A percentile compares a stretch with the other conserved stretches of the same genome.
phyloP scores from a whole-genome alignment of 1,140 invertebrate genomes.

The Psilanteris sp. region DNA sequence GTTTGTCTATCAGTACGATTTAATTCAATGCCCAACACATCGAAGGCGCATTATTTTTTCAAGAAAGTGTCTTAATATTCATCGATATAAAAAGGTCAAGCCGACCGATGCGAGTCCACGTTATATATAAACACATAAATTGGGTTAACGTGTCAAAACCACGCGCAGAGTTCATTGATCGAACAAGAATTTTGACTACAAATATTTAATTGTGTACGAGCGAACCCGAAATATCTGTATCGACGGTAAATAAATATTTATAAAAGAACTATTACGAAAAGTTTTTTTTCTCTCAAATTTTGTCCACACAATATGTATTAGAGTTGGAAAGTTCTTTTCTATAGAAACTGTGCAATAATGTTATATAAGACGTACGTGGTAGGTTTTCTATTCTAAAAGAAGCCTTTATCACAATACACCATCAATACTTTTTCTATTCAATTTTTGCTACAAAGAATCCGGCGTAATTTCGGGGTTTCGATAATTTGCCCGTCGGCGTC shows the following conservation, averaged over 20 bases:
- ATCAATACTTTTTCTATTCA: conserved; percentile 37
- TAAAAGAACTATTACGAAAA: too few species aligned
- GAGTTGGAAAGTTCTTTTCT: too few species aligned
- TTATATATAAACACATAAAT: conserved; percentile 8
- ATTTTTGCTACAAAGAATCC: conserved; percentile 45
- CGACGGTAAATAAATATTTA: too few species aligned
- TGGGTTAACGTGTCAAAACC: conserved; percentile 45
- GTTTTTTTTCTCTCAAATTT: too few species aligned
- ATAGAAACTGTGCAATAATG: background rate
- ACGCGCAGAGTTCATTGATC: conserved; percentile 19
- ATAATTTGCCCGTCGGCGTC: conserved; percentile 53
- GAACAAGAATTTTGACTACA: conserved; percentile 16
- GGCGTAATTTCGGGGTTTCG: conserved; percentile 54
- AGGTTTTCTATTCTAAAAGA: background rate
- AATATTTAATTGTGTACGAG: too few species aligned
- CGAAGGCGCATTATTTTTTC: conserved; percentile 23
- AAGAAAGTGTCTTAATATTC: conserved; percentile 24
- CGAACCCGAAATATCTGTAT: background rate
- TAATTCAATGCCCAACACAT: conserved; percentile 21
- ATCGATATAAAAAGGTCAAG: conserved; percentile 12
- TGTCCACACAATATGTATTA: too few species aligned
- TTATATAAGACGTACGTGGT: too few species aligned
- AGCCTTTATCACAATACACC: conserved; percentile 30
- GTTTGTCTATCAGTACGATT: background rate
- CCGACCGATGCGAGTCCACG: conserved; percentile 7